These are phyloP conservation scores for Calidris pugnax DNA, from an alignment of 2,113 vertebrate genomes.

Conservation along the genomic window DNA sequence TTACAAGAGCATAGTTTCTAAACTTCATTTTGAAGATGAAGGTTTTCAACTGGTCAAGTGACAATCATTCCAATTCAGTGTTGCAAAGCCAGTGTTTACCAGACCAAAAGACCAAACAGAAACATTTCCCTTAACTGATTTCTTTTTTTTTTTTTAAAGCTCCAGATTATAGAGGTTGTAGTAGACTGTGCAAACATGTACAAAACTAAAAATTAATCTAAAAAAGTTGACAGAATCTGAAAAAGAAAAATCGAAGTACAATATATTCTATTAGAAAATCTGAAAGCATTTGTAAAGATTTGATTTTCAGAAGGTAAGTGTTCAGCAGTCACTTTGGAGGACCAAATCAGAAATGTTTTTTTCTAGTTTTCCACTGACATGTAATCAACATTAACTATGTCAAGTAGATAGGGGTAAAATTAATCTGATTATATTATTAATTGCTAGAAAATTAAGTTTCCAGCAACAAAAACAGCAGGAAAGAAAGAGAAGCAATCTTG, in stretches of 20 bases:
- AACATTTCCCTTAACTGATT: neutral
- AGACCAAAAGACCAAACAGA: neutral
- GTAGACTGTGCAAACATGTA: neutral
- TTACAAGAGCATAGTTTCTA: neutral
- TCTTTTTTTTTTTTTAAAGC: neutral
- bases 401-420: neutral
- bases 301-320: neutral
- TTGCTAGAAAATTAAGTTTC: neutral
- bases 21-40: neutral
- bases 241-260: neutral
- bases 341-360: neutral
- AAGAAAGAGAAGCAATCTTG: neutral
- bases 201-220: neutral
- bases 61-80: neutral
- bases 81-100: neutral
- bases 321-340: neutral
- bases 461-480: neutral
- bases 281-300: neutral
- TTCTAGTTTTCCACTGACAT: neutral
- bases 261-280: neutral
- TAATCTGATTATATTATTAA: neutral
- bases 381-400: neutral
- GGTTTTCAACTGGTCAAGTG: neutral
- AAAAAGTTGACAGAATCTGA: neutral
- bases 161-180: neutral